Base-by-base conservation (phyloP, 2,797 vertebrate species). In the Sebastes trivittatus region DNA sequence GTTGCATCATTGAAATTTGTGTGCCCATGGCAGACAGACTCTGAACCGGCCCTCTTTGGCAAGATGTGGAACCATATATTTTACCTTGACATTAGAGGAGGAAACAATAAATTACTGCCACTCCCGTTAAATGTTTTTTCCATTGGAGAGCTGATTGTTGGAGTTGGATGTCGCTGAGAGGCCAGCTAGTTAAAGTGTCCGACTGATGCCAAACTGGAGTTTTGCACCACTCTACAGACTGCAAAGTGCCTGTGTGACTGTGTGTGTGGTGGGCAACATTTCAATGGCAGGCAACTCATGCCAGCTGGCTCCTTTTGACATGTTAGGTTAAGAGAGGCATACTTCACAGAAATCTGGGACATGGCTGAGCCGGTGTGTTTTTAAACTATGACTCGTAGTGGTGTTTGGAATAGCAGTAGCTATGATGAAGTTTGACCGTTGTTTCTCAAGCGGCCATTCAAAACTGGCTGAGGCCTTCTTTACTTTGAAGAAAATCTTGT, bases 291-390 rank as follows among this genome's bases (percentile, higher is more conserved):
- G 49, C 29, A 30, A 1, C 56, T 64, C 34, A 2, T 56, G 90
- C 91, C 90, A 94, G 85, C 80, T 93, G 92, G 93, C 90, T 77
- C 34, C 1, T 65, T 78, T 70, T 36, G 58, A 72, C 65, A 83
- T 56, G 18, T 85, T 77, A 8, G 59, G 52, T 72, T 75, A 46
- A 86, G 83, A 72, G 77, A 77, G 70, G 38, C 49, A 63, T 30
- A 75, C 73, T 86, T 81, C 30, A 77, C 62, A 71, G 78, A 58
- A 82, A 81, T 87, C 76, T 87, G 83, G 82, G 78, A 68, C 71
- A 66, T 59, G 68, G 65, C 59, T 46, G 46, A 59, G 34, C 23
- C 7, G 22, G 30, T 66, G 58, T 71, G 61, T 61, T 78, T 74
- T 88, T 74, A 77, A 79, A 69, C 9, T 32, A 54, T 29, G n/a